phyloP scores from a whole-genome alignment of 2,888 invertebrate species.

The Diarsia brunnea region DNA sequence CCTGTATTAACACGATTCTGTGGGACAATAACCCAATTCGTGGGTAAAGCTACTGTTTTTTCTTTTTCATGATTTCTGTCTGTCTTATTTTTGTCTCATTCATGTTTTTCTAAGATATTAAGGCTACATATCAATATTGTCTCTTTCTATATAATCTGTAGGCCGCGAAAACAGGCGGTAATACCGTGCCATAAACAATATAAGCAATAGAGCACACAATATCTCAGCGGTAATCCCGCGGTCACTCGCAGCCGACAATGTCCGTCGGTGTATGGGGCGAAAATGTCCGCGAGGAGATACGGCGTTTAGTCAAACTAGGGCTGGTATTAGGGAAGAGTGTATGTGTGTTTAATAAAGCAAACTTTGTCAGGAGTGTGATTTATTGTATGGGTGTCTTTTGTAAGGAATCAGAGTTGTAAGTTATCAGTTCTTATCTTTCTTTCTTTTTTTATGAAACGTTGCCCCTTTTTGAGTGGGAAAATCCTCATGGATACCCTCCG shows the following conservation, averaged over 20 bases:
- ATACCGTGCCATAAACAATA: slow-evolving; percentile 8
- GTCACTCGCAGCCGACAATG: slow-evolving; percentile 13
- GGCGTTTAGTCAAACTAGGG: slow-evolving; percentile 19
- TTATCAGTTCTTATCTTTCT: no score
- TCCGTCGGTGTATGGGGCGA: slow-evolving; percentile 21
- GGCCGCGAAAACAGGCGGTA: slow-evolving; percentile 1
- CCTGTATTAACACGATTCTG: neutral
- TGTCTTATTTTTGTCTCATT: no score
- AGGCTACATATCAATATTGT: neutral
- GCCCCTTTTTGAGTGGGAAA: no score
- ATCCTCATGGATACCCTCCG: no score
- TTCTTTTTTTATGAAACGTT: no score
- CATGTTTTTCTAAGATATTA: neutral
- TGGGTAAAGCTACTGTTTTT: neutral
- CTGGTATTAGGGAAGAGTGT: neutral
- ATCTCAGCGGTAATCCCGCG: slow-evolving; percentile 47
- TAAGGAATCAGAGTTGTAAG: neutral
- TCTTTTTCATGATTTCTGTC: no score
- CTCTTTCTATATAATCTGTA: neutral
- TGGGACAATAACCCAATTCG: neutral
- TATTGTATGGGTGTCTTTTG: neutral
- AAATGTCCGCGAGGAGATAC: slow-evolving; percentile 16
- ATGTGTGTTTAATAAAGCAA: neutral
- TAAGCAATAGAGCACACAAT: slow-evolving; percentile 35
- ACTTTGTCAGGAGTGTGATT: neutral